A percentile compares a stretch with the other conserved stretches of the same genome.
Evolutionary conservation across 2,113 vertebrate species (phyloP).

Genomic region (Pongo abelii): DNA sequence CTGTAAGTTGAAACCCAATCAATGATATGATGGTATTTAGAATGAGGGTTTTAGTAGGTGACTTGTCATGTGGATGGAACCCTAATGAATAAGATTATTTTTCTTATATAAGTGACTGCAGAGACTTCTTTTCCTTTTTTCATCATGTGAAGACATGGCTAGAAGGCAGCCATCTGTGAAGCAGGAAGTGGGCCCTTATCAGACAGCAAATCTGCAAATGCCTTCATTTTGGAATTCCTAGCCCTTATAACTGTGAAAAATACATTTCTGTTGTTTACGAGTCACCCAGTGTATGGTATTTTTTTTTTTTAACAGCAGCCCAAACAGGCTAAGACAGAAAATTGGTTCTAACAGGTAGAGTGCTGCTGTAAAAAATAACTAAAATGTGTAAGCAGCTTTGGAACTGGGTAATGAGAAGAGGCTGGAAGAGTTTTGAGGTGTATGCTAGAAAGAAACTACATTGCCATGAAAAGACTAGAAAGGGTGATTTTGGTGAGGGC

Average conservation of each 20-base stretch:
- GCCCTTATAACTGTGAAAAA: not conserved
- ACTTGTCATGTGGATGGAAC: not conserved
- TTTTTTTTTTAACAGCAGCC: not conserved
- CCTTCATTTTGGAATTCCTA: not conserved
- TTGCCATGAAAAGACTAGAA: not conserved
- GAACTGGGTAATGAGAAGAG: not conserved
- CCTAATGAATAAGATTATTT: too few species aligned
- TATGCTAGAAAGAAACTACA: not conserved
- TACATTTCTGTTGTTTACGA: not conserved
- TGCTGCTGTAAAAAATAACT: not conserved
- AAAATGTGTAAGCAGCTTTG: not conserved
- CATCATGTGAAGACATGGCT: not conserved
- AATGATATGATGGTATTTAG: not conserved
- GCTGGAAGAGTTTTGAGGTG: not conserved
- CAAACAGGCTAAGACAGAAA: not conserved
- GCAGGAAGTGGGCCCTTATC: not conserved
- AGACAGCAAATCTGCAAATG: too few species aligned
- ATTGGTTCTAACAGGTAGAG: not conserved
- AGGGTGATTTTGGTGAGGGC: not conserved
- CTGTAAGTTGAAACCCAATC: not conserved
- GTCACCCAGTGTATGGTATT: not conserved
- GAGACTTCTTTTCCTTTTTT: not conserved
- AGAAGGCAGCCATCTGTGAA: not conserved
- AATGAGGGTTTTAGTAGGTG: too few species aligned
- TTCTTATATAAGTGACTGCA: fast-evolving